Conservation (phyloP, 2,888 invertebrate species). For the Meteorus colon region DNA sequence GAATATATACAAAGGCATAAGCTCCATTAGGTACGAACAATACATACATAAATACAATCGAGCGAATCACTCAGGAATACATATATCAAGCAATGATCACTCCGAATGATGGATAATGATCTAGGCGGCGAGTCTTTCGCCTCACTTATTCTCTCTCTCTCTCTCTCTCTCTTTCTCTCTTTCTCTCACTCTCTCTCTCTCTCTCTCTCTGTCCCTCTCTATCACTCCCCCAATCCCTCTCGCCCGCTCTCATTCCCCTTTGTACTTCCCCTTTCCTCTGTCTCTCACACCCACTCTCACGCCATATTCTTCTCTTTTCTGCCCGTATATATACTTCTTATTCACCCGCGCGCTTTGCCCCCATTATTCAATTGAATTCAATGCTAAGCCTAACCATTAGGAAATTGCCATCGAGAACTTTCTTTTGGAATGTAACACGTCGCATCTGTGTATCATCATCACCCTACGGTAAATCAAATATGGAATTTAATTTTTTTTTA, state of each 20-base stretch:
- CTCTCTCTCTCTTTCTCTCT: constrained; percentile 44
- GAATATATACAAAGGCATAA: constrained; percentile 6
- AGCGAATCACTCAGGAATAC: constrained; percentile 62
- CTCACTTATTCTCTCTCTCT: constrained; percentile 51
- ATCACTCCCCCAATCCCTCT: too few relatives aligned
- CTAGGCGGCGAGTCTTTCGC: constrained; percentile 67
- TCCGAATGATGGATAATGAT: constrained; percentile 69
- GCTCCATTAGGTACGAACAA: constrained; percentile 41
- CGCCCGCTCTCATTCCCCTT: too few relatives aligned
- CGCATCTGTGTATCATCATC: constrained; percentile 61
- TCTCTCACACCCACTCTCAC: constrained; percentile 5
- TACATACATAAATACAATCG: constrained; percentile 53
- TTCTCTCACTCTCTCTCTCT: constrained; percentile 47
- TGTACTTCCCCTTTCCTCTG: too few relatives aligned
- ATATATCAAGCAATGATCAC: constrained; percentile 58
- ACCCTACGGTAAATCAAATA: constrained; percentile 44
- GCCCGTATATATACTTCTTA: constrained; percentile 7
- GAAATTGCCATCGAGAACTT: constrained; percentile 73
- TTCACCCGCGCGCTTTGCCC: constrained; percentile 34
- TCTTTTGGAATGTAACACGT: constrained; percentile 66
- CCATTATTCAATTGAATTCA: constrained; percentile 74
- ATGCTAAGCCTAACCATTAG: constrained; percentile 71
- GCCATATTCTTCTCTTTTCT: neutral
- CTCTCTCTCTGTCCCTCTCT: constrained; percentile 34
- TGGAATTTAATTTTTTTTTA: constrained; percentile 13